phyloP scores from a whole-genome alignment of 2,888 invertebrate species.

The Trissoscelio sp. region DNA sequence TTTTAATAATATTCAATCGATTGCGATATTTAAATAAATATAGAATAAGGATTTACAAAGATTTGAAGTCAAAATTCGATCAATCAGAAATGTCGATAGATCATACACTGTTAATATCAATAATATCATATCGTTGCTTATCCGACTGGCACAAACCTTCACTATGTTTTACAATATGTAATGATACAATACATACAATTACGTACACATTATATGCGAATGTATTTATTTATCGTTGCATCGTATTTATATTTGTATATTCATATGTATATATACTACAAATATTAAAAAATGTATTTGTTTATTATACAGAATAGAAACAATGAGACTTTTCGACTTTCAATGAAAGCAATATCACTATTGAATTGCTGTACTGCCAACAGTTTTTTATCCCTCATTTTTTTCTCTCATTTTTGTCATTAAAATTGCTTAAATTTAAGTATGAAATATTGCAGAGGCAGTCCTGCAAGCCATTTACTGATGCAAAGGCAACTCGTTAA shows the following conservation, averaged over 20 bases:
- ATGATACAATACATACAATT: conserved; percentile 52
- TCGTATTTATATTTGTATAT: conserved; percentile 47
- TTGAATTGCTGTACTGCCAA: conserved; percentile 27
- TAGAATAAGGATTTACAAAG: neutral
- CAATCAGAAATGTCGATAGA: conserved; percentile 5
- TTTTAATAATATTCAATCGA: too few species aligned
- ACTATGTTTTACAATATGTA: conserved; percentile 47
- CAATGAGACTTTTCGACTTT: conserved; percentile 43
- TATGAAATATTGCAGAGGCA: conserved; percentile 60
- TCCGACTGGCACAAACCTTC: conserved; percentile 56
- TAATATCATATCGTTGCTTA: conserved; percentile 25
- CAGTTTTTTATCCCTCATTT: neutral
- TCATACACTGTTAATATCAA: conserved; percentile 23
- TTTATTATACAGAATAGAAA: conserved; percentile 59
- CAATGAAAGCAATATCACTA: conserved; percentile 51
- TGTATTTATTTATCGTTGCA: conserved; percentile 55
- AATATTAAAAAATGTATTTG: conserved; percentile 60
- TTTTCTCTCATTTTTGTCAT: conserved; percentile 1
- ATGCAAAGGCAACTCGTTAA: conserved; percentile 63
- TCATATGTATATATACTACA: conserved; percentile 54
- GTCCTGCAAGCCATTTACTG: conserved; percentile 57
- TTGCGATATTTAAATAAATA: too few species aligned
- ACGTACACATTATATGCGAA: conserved; percentile 56
- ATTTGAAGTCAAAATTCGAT: conserved; percentile 16
- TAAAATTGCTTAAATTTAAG: conserved; percentile 46